Base-by-base conservation (phyloP, 2,113 vertebrate species). In the Pterocles orientalis region DNA sequence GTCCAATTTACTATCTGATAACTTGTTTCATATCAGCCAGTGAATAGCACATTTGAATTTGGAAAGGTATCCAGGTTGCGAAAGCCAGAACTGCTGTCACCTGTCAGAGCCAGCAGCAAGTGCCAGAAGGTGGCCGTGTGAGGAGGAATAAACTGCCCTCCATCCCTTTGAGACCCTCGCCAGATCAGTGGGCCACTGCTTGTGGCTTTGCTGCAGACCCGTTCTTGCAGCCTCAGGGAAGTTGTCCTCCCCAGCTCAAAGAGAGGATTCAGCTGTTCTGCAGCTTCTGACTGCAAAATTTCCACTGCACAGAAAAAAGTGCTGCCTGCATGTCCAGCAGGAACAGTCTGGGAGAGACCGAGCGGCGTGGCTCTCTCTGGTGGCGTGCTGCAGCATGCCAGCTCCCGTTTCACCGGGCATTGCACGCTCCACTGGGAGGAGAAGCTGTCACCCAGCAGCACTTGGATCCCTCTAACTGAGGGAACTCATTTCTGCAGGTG, bases 321-420 rank as follows among this genome's bases (percentile, higher is more conserved):
- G 0, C 23, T 60, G 56, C 18, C 56, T 34, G 66, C 7, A 1
- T 8, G 8, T 13, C 47, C 24, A 10, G 33, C 41, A 7, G 47
- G n/a, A 19, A 3, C 0, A 2, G 48, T 8, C 3, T 43, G 31
- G 50, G 33, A 57, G 14, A 66, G 29, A n/a, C 1, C 0, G 28
- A 57, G 18, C 66, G 43, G 60, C 1, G 0, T 13, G 66, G 60
- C 66, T 54, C 84, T 60, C 70, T 79, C 86, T 73, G 86, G 47
- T 34, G 80, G 86, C 0, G 2, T 0, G 31, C 68, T 43, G 64
- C 31, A 33, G 72, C 6, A 79, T 4, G 3, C 28, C 29, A 53
- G 64, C 51, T 39, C 9, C 7, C 31, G 3, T 41, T 16, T 29
- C 57, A 15, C 26, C 3, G 0, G 7, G 33, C 51, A 20, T 14